Evolutionary conservation across 2,797 vertebrate species (phyloP), one percentile per base, ranked within the genome.

Genomic region (Sarcoramphus papa): DNA sequence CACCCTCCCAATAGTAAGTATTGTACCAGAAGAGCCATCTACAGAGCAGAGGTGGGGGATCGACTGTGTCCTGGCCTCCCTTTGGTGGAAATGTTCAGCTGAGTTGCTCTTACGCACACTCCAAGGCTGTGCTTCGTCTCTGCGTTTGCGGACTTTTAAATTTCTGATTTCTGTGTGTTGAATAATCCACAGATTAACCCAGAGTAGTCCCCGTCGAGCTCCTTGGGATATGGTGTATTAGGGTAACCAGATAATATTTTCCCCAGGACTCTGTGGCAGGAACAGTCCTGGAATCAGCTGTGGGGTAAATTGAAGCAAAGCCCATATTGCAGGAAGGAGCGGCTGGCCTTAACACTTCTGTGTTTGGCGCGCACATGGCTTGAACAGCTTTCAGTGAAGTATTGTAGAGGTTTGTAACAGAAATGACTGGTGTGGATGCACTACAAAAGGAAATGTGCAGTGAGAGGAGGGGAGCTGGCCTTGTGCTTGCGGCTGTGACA

Each of bases 41-140:
- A 10, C 33, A 62, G 21, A 70, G 56, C 37, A 70, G 47, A 51
- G 45, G 35, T 60, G 16, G 47, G 25, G 47, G 31, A 24, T n/a
- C 2, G 2, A 19, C 35, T 0, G 0, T 56, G 27, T 56, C 51
- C 27, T 24, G 16, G 15, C 30, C 35, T 69, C 19, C 30, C 20
- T 60, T 28, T 41, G 14, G 15, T 50, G 65, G 65, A 81, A 41
- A 41, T 5, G 1, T 40, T 41, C 35, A 41, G 43, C n/a, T 33
- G 78, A 81, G 23, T 57, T 68, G n/a, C 43, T 40, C 53, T 68
- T 40, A 48, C 1, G 1, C 27, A 21, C 3, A 1, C 25, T 41
- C 79, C 25, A 50, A 60, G 37, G 21, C 62, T 75, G 22, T 64
- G 25, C 18, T 53, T 85, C 16, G 1, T 47, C 10, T 41, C 25